These are phyloP conservation scores for Apamea monoglypha DNA, from an alignment of 2,888 invertebrate species.

Conservation along the genomic window DNA sequence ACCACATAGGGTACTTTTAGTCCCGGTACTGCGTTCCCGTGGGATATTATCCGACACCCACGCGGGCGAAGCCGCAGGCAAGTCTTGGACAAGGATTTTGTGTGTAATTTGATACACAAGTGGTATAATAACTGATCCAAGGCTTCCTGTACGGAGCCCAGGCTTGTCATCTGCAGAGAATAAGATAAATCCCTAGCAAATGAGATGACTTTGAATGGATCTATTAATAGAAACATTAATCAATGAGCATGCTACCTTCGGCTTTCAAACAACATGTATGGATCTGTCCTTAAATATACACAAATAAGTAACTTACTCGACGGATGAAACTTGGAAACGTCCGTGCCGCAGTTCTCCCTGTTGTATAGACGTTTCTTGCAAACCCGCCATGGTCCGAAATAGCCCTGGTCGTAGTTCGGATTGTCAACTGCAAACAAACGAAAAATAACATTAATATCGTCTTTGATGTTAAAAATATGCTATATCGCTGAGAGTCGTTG, in stretches of 20 bases:
- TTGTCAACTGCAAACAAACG: constrained; percentile 90
- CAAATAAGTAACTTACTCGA: constrained; percentile 91
- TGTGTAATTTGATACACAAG: not conserved
- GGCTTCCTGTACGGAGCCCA: not conserved
- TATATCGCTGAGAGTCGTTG: not conserved
- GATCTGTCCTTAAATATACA: constrained; percentile 43
- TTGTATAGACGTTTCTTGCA: constrained; percentile 95
- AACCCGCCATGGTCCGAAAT: constrained; percentile 96
- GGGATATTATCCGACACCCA: not conserved
- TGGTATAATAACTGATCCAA: not conserved
- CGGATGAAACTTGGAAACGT: constrained; percentile 94
- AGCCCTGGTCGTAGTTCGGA: constrained; percentile 93
- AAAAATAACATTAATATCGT: constrained; percentile 33
- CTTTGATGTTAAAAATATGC: not conserved
- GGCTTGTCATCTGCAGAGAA: not conserved
- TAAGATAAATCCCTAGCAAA: not conserved
- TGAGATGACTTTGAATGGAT: constrained; percentile 22
- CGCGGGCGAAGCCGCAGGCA: not conserved
- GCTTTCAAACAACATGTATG: constrained; percentile 38
- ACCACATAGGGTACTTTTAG: not conserved
- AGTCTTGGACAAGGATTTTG: not conserved
- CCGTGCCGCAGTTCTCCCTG: constrained; percentile 95
- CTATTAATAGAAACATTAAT: constrained; percentile 30
- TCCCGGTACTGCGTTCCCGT: not conserved
- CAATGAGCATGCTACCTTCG: constrained; percentile 24